Evolutionary conservation across 2,797 vertebrate species (phyloP).

Genomic region (Malurus splendens): DNA sequence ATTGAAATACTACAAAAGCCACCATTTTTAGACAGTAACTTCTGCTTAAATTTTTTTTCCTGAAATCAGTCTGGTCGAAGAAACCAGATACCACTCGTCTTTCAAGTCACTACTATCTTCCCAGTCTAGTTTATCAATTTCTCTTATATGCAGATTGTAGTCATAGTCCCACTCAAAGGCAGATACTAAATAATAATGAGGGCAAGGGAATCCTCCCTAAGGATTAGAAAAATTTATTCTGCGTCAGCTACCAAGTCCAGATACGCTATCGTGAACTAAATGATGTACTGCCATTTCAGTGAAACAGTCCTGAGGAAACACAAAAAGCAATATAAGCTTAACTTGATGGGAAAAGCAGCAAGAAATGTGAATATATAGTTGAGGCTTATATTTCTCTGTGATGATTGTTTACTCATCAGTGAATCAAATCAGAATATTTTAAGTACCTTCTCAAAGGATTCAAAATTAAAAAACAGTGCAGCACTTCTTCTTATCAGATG

Average conservation of each 20-base stretch:
- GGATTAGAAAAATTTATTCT: neutral
- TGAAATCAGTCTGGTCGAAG: neutral
- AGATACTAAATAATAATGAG: neutral
- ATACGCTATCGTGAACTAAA: neutral
- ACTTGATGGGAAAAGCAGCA: neutral
- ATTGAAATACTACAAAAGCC: neutral
- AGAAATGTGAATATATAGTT: neutral
- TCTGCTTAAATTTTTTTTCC: neutral
- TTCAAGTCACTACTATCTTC: neutral
- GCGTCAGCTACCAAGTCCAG: neutral
- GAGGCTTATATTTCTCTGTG: neutral
- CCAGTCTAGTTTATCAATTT: neutral
- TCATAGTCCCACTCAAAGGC: neutral
- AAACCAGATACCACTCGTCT: neutral
- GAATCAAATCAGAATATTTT: neutral
- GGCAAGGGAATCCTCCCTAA: neutral
- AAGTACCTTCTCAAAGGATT: neutral
- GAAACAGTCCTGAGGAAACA: neutral
- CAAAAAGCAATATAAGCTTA: neutral
- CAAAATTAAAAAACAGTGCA: neutral
- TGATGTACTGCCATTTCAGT: neutral
- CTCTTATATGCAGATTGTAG: neutral
- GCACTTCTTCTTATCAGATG: neutral
- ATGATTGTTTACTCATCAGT: neutral
- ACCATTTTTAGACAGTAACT: neutral